Base-by-base conservation (phyloP, 64 coral and sea anemone genomes). In the Montipora sp. region DNA sequence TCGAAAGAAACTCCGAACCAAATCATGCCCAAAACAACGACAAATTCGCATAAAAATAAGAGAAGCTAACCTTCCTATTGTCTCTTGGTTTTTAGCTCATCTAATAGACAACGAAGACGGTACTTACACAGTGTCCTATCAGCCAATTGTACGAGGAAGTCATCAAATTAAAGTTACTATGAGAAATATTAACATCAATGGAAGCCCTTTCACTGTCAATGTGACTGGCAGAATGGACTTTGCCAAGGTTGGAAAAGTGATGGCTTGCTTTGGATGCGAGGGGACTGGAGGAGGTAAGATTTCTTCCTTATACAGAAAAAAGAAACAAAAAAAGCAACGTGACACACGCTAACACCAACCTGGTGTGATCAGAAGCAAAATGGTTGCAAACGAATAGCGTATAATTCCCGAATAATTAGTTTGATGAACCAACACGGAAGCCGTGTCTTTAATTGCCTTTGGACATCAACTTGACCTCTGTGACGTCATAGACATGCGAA, bases 101-200 rank as follows among this genome's bases (percentile, higher is more conserved):
- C 83, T 98, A 13, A 95, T 98, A 12, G 96, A 98, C 69, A 98
- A 98, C 73, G 75, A 90, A 65, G 96, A 98, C 24, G 96, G 96
- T 4, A 95, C 96, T 3, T 95, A 93, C 27, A 95, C 93, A 0
- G 91, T 95, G 9, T 95, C 96, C 0, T 98, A 98, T 47, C 81
- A 93, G 9, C 96, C 96, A 5, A 76, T 77, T 48, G 69, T 72
- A 47, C 75, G 96, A 43, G 96, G 96, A 22, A 90, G 68, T 6
- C 96, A 98, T 87, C 74, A 71, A 27, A 89, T 98, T 22, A 67
- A 59, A 11, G 78, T 98, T 2, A 98, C 90, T 15, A 90, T 98
- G 48, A 85, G 96, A 73, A 93, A 93, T 50, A 65, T 83, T 5
- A 80, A 98, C 82, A 98, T 98, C 46, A 83, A 83, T 43, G 96